These are phyloP conservation scores for Luidia sarsii DNA, from an alignment of 53 echinoderm and acorn worm species.

Conservation along the genomic window DNA sequence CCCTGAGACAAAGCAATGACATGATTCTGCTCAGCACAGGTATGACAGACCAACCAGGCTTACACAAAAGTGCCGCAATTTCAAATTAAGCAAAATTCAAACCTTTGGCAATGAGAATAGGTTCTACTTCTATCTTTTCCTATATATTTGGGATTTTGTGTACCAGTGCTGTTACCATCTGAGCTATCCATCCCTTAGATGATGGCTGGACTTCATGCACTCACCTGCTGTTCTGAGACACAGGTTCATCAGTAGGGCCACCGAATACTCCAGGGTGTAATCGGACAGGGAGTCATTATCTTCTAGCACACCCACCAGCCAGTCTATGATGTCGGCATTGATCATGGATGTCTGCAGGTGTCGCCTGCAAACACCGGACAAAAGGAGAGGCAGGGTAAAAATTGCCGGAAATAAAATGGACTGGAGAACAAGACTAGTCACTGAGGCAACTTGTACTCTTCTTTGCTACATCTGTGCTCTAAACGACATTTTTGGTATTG, in stretches of 20 bases:
- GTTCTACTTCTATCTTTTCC: no score
- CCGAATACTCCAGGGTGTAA: constrained; percentile 95
- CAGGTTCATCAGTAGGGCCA: constrained; percentile 93
- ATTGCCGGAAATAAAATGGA: background rate
- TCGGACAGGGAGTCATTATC: constrained; percentile 92
- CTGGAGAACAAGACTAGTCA: background rate
- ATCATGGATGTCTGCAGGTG: constrained; percentile 92
- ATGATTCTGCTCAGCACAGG: background rate
- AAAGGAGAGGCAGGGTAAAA: no score
- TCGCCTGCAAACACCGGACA: constrained; percentile 56
- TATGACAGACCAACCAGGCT: no score
- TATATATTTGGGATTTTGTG: no score
- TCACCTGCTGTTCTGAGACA: constrained; percentile 92
- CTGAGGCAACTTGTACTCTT: background rate
- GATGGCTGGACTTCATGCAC: background rate
- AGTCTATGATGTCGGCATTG: constrained; percentile 79
- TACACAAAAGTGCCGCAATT: no score
- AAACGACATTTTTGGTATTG: no score
- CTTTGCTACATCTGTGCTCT: background rate
- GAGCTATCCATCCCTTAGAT: no score
- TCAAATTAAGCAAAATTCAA: no score
- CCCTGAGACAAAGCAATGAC: constrained; percentile 55
- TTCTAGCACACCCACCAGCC: constrained; percentile 82
- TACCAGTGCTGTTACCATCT: no score
- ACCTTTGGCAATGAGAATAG: no score